Percentiles rank a stretch among this genome's conserved stretches.
phyloP scores from a whole-genome alignment of 2,888 invertebrate genomes.

The Platypus cylindrus region DNA sequence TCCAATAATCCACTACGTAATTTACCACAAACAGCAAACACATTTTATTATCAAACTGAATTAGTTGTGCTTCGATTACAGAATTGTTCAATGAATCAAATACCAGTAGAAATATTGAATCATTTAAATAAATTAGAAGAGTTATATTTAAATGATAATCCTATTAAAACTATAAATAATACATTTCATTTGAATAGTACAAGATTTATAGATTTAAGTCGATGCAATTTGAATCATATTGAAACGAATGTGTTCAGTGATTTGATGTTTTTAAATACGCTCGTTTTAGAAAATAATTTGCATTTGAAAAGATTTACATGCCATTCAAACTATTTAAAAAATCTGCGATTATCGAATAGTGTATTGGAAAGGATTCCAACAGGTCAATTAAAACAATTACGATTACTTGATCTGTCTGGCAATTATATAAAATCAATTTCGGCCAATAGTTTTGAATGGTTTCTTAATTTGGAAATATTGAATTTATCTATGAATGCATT shows the following conservation, averaged over 20 bases:
- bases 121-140: conserved; percentile 42
- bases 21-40: conserved; percentile 22
- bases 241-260: conserved; percentile 42
- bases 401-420: conserved; percentile 44
- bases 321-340: conserved; percentile 41
- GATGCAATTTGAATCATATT: conserved; percentile 42
- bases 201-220: conserved; percentile 42
- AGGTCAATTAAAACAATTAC: conserved; percentile 48
- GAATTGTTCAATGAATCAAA: conserved; percentile 45
- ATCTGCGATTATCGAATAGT: conserved; percentile 49
- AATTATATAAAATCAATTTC: conserved; percentile 50
- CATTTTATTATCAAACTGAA: conserved; percentile 45
- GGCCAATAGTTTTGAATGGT: conserved; percentile 47
- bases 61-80: conserved; percentile 47
- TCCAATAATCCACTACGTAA: conserved; percentile 46
- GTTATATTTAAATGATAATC: conserved; percentile 39
- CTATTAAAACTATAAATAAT: conserved; percentile 18
- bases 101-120: conserved; percentile 39
- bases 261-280: conserved; percentile 44
- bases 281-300: conserved; percentile 51
- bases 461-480: conserved; percentile 45
- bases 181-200: conserved; percentile 23
- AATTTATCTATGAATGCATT: conserved; percentile 57
- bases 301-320: conserved; percentile 36
- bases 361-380: conserved; percentile 47